Evolutionary conservation across 2,797 vertebrate genomes (phyloP), one percentile per base, ranked within the genome.

Genomic region (Percopsis omiscomaycus): DNA sequence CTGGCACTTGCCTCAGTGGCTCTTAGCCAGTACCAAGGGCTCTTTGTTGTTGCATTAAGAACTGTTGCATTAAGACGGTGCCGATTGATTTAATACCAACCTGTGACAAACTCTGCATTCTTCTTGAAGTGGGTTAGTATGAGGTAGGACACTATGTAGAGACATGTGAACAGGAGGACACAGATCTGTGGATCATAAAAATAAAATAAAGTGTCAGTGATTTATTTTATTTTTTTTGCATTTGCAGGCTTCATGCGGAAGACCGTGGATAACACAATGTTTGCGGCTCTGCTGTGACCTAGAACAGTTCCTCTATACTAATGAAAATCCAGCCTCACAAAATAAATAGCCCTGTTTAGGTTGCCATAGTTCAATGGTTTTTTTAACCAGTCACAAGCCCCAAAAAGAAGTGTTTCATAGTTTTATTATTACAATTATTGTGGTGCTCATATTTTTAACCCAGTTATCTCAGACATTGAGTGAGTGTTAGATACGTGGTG

Each of bases 81-180:
- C 0, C 44, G n/a, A 28, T 10, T 4, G 3, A 47, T 12, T 14
- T 0, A 16, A 64, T 63, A 84, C 92, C 84, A 81, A 99, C 98
- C 98, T 77, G 94, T 94, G 52, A 93, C 69, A 66, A 96, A 98
- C 81, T 98, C 98, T 0, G 96, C 90, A 64, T 95, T 91, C 89
- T 96, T 98, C 93, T 93, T 98, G 88, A 97, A 99, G 89, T 89
- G 93, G 30, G 95, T 95, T 82, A 99, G 93, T 85, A 97, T 85
- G 78, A 98, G 85, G 82, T 98, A 97, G 79, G 95, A 96, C 75
- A 98, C 79, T 48, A 98, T 93, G 89, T 99, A 98, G 62, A 99
- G 95, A 75, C 92, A 91, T 4, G 90, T 88, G 32, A 99, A 98
- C 71, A 99, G 93, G 78, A 98, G 93, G 4, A 94, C 86, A 0